A percentile compares a stretch with the other conserved stretches of the same genome.
phyloP scores from a whole-genome alignment of 1,140 invertebrate species.

The Diorhabda sublineata region DNA sequence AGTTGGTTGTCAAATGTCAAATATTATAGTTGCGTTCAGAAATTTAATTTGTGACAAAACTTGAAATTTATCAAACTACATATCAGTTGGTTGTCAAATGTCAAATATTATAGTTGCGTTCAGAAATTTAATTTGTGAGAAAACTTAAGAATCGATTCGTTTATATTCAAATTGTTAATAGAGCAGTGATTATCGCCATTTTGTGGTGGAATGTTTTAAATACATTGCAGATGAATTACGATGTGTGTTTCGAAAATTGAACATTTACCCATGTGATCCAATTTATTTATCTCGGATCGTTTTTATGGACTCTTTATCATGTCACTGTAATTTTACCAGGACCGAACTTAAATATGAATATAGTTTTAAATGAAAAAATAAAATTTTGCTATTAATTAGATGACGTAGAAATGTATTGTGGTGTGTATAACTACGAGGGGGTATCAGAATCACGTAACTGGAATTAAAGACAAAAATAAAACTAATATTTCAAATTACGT shows the following conservation, averaged over 20 bases:
- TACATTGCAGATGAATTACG: slow-evolving; percentile 28
- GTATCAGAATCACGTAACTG: neutral
- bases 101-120: no score
- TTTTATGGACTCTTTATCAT: slow-evolving; percentile 15
- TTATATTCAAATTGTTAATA: slow-evolving; percentile 30
- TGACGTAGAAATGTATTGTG: neutral
- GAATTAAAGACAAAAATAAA: neutral
- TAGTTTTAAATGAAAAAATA: neutral
- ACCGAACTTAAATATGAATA: neutral
- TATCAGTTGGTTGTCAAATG: no score
- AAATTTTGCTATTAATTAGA: neutral
- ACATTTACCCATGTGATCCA: slow-evolving; percentile 18
- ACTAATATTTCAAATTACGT: no score
- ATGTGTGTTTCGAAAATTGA: slow-evolving; percentile 12
- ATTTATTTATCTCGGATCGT: slow-evolving; percentile 15
- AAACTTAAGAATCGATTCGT: slow-evolving; percentile 24
- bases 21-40: no score
- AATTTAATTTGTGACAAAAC: no score
- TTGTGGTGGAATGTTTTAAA: slow-evolving; percentile 27
- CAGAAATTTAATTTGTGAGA: neutral
- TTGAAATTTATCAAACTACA: no score
- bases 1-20: no score
- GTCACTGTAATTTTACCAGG: slow-evolving; percentile 12
- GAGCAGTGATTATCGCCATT: slow-evolving; percentile 27
- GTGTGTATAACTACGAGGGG: neutral